Evolutionary conservation across 1,140 invertebrate genomes (phyloP).

Genomic region (Dendrolimus punctatus): DNA sequence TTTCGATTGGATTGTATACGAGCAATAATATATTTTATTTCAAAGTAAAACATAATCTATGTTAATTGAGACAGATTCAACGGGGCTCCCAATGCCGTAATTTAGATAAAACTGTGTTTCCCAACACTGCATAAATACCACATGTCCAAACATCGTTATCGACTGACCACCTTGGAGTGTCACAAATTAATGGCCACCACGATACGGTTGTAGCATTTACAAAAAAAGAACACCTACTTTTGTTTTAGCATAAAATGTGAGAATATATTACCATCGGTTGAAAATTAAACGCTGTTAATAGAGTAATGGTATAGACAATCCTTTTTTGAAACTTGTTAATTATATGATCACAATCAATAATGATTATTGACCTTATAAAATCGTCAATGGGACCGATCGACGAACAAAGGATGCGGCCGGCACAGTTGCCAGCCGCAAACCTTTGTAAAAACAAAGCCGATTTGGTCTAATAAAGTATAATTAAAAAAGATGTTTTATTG

Average conservation of each 20-base stretch:
- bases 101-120: conserved; percentile 60
- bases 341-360: conserved; percentile 62
- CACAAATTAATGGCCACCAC: conserved; percentile 46
- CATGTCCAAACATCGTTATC: conserved; percentile 58
- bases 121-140: conserved; percentile 60
- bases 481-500: conserved; percentile 67
- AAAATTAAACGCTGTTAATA: conserved; percentile 5
- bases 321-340: conserved; percentile 48
- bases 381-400: conserved; percentile 61
- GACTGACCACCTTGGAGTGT: conserved; percentile 54
- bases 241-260: conserved; percentile 10
- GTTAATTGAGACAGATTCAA: conserved; percentile 62
- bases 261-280: conserved; percentile 9
- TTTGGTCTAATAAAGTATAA: conserved; percentile 63
- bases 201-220: background rate
- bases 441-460: conserved; percentile 61
- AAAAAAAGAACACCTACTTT: background rate
- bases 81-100: conserved; percentile 61
- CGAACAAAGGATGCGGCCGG: conserved; percentile 48
- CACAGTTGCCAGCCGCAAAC: conserved; percentile 24
- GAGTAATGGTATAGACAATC: conserved; percentile 8
- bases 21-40: conserved; percentile 1
- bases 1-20: background rate
- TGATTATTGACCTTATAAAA: conserved; percentile 67
- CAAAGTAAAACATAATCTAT: conserved; percentile 12